These are phyloP conservation scores for Ia io DNA, from an alignment of 2,113 vertebrate species.

Conservation along the genomic window DNA sequence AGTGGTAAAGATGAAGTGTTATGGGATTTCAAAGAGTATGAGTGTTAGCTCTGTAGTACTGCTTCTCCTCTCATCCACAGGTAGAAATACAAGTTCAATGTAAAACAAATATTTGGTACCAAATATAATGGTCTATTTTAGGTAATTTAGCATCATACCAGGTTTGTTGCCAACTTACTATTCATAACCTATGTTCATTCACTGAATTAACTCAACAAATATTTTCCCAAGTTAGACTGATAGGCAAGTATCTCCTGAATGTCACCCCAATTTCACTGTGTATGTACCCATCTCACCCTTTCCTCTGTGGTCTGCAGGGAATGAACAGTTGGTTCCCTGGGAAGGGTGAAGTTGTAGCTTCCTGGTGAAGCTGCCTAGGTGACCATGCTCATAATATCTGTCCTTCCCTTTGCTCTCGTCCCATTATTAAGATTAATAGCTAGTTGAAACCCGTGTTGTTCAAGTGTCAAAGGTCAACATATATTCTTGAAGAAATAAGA, in stretches of 20 bases:
- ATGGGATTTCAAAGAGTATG: background rate
- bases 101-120: background rate
- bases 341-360: background rate
- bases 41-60: background rate
- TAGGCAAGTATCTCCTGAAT: background rate
- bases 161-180: background rate
- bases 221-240: background rate
- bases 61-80: background rate
- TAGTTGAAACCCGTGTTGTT: background rate
- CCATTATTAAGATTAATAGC: background rate
- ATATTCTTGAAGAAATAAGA: background rate
- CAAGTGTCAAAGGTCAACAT: background rate
- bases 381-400: background rate
- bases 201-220: background rate
- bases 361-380: background rate
- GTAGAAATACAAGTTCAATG: background rate
- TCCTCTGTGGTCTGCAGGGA: too few species aligned
- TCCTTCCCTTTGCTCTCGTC: background rate
- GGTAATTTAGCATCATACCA: background rate
- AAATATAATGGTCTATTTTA: background rate
- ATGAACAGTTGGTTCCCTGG: background rate
- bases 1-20: background rate
- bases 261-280: background rate
- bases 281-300: background rate
- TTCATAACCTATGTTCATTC: background rate